Conservation (phyloP, 2,888 invertebrate species). For the Ypsolopha scabrella region DNA sequence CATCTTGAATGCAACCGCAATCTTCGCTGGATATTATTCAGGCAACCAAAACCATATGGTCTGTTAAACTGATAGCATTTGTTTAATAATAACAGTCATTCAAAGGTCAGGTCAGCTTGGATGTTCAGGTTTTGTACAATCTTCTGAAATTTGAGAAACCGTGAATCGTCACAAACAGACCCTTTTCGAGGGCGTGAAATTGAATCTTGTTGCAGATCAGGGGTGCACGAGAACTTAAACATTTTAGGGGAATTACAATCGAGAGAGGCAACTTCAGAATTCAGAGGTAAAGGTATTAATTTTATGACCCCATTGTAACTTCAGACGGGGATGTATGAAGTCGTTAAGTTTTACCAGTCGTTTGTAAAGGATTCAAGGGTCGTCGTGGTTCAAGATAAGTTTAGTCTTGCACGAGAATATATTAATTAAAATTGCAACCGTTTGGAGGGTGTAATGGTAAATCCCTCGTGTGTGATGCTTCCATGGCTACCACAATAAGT, state of each 20-base stretch:
- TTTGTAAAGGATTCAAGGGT: conserved; percentile 37
- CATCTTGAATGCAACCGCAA: conserved; percentile 52
- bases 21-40: background rate
- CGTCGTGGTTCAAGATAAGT: conserved; percentile 4
- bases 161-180: conserved; percentile 46
- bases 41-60: background rate
- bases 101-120: conserved; percentile 37
- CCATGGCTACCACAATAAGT: conserved; percentile 2
- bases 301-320: conserved; percentile 57
- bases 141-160: conserved; percentile 59
- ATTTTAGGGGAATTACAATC: conserved; percentile 63
- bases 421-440: conserved; percentile 57
- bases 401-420: background rate
- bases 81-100: background rate
- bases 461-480: conserved; percentile 25
- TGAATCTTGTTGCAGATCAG: conserved; percentile 66
- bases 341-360: conserved; percentile 59
- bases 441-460: conserved; percentile 28
- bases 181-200: conserved; percentile 67
- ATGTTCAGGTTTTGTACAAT: conserved; percentile 31
- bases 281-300: conserved; percentile 63
- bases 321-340: conserved; percentile 52
- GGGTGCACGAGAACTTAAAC: conserved; percentile 65
- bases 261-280: conserved; percentile 43
- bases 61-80: background rate